Conservation (phyloP, 2,113 vertebrate genomes). For the Lycaon pictus region DNA sequence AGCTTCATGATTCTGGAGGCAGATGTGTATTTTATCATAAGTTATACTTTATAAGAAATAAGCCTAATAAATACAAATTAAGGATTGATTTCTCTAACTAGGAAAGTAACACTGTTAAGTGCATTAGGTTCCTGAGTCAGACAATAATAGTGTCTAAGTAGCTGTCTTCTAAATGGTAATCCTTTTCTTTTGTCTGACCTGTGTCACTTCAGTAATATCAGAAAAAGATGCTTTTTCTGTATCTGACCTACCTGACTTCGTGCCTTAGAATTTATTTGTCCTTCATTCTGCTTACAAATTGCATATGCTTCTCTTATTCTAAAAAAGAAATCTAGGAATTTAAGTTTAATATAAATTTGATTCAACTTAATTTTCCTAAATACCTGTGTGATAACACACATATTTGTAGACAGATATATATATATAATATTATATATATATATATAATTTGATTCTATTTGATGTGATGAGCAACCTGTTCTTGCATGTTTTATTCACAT, state of each 20-base stretch:
- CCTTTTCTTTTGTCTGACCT: background rate
- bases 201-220: background rate
- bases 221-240: background rate
- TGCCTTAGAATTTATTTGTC: background rate
- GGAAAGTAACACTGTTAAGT: background rate
- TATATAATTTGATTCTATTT: background rate
- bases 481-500: background rate
- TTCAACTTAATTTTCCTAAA: background rate
- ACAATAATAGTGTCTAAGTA: background rate
- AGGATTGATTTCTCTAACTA: constrained; percentile 42
- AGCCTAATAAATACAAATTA: constrained; percentile 9
- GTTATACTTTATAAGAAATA: constrained; percentile 35
- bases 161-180: background rate
- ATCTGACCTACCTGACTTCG: background rate
- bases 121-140: background rate
- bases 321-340: background rate
- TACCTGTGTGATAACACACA: background rate
- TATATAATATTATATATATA: background rate
- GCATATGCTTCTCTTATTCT: background rate
- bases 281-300: background rate
- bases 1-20: background rate
- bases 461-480: background rate
- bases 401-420: background rate
- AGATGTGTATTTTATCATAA: background rate
- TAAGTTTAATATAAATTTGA: constrained; percentile 15